Base-by-base conservation (phyloP, 2,113 vertebrate genomes). In the Monopterus albus region DNA sequence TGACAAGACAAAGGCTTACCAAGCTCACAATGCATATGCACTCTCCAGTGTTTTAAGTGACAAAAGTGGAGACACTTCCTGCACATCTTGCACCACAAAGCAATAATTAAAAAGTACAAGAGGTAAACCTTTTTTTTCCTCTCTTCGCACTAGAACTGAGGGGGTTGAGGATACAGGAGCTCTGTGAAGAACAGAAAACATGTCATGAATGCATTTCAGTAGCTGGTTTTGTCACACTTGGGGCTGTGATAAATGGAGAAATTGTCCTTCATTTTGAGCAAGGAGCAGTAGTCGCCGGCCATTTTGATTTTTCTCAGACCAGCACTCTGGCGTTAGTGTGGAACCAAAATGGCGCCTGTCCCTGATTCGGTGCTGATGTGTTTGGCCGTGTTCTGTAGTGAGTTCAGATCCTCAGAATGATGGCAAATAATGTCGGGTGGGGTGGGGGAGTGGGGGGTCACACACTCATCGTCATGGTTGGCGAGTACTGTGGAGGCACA, bases 381-480 rank as follows among this genome's bases (percentile, higher is more conserved):
- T 94, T 95, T 95, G 94, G 94, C 94, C 93, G 89, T 94, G 95
- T 96, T 96, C 94, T 96, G 93, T 92, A 93, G 93, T 94, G 92
- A 92, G 93, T 93, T 93, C 91, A 92, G 93, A 94, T 95, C 96
- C 95, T 97, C 94, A 92, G 82, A 95, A 95, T 91, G 94, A 95
- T 95, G 95, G 95, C 95, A 89, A 94, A 95, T 92, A 93, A 93
- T 91, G 83, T 79, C 1, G 68, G 82, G 66, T 33, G 70, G 89
- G 92, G 91, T 69, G 84, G 67, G 90, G 88, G 86, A n/a, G n/a
- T n/a, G 67, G 90, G 82, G 80, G 83, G 92, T 98, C 96, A 99
- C 95, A 99, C 98, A 70, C 97, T 99, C 97, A 99, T 99, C 91
- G 97, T 99, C 98, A 99, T 99, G 95, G 97, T 98, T 87, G 97